Percentiles rank a stretch among this genome's conserved stretches.
phyloP scores from a whole-genome alignment of 2,797 vertebrate genomes.

The Hirundo rustica region DNA sequence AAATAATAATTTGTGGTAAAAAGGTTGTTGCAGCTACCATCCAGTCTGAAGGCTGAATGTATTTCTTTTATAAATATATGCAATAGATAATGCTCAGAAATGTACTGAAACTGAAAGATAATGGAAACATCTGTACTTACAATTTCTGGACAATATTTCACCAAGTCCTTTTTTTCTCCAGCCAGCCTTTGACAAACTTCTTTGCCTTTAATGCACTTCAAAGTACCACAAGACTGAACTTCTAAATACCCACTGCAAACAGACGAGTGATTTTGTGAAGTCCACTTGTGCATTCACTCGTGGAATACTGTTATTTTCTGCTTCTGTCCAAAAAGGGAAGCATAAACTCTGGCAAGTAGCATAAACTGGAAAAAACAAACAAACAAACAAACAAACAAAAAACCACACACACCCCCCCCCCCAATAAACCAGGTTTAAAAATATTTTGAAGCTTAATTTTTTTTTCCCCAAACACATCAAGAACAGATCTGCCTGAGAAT shows the following conservation, averaged over 20 bases:
- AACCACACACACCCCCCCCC: too few species aligned
- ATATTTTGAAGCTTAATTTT: neutral
- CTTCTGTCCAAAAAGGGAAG: neutral
- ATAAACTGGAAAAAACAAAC: neutral
- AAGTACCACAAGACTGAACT: neutral
- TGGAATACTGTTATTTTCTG: slow-evolving; percentile 3
- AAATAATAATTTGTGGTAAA: neutral
- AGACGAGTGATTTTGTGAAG: neutral
- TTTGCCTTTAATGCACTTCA: neutral
- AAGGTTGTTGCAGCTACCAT: neutral
- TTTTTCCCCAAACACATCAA: neutral
- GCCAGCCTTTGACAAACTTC: neutral
- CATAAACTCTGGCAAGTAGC: neutral
- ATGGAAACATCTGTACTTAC: neutral
- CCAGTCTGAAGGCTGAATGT: neutral
- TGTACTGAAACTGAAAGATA: neutral
- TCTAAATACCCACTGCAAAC: neutral
- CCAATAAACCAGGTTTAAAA: slow-evolving; percentile 1
- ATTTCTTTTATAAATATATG: neutral
- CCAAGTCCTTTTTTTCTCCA: neutral
- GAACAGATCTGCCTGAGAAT: neutral
- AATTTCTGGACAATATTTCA: neutral
- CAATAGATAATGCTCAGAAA: neutral
- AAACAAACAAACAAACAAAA: too few species aligned
- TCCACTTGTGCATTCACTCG: neutral